Percentiles rank a stretch among this genome's conserved stretches.
These are phyloP conservation scores for Drosophila kambysellisi DNA, from an alignment of 2,888 invertebrate genomes.

Conservation along the genomic window DNA sequence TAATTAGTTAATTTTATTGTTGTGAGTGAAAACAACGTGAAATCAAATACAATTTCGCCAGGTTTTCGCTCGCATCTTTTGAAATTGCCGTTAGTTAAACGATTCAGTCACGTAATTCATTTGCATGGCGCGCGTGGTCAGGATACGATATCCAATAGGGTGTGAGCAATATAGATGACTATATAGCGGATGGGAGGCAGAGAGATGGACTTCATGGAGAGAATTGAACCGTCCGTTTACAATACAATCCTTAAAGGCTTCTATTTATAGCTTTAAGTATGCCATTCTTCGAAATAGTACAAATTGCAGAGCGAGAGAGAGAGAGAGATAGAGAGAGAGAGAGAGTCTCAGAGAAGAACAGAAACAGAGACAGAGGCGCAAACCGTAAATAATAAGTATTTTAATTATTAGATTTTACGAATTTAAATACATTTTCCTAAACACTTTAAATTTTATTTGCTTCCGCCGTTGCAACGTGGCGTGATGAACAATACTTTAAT, in stretches of 20 bases:
- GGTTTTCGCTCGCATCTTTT: conserved; percentile 30
- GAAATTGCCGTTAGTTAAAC: conserved; percentile 64
- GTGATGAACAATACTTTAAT: neutral
- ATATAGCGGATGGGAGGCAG: too few species aligned
- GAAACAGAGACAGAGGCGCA: neutral
- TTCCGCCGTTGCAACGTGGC: neutral
- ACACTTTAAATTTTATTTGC: neutral
- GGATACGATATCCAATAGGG: conserved; percentile 42
- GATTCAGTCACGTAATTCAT: conserved; percentile 65
- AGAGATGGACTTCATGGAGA: neutral
- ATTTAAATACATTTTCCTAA: neutral
- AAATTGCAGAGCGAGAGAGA: neutral
- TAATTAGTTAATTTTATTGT: conserved; percentile 65
- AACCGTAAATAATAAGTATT: neutral
- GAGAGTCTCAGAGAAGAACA: neutral
- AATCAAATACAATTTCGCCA: conserved; percentile 49
- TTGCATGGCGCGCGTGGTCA: conserved; percentile 65
- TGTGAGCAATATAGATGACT: neutral
- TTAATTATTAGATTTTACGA: neutral
- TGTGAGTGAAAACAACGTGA: conserved; percentile 47
- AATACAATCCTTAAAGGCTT: neutral
- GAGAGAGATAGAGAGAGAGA: neutral
- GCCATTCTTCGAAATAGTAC: neutral
- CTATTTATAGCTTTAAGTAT: conserved; percentile 9
- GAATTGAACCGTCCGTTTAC: neutral